These are phyloP conservation scores for Scaeva pyrastri DNA, from an alignment of 2,888 invertebrate species.

Conservation along the genomic window DNA sequence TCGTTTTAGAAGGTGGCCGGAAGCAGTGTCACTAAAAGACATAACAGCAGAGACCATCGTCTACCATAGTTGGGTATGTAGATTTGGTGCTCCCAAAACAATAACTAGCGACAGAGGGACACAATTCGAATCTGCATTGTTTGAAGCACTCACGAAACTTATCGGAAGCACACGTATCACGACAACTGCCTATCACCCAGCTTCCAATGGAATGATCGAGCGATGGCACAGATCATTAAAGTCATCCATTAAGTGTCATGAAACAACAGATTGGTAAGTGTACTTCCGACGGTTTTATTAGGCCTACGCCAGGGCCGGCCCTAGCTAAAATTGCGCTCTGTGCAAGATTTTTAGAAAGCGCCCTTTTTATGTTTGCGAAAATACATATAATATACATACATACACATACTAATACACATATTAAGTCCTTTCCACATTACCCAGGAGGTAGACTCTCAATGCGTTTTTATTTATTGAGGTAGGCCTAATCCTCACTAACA, in stretches of 20 bases:
- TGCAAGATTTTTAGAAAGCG: too few relatives aligned
- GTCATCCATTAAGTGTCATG: neutral
- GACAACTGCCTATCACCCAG: constrained; percentile 31
- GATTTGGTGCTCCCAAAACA: constrained; percentile 32
- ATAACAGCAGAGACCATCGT: constrained; percentile 33
- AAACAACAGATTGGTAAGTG: constrained; percentile 24
- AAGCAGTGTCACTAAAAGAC: constrained; percentile 43
- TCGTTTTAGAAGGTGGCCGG: constrained; percentile 44
- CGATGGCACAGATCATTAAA: constrained; percentile 36
- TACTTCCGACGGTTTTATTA: constrained; percentile 68
- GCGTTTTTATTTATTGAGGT: too few relatives aligned
- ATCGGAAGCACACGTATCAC: constrained; percentile 26
- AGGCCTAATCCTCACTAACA: too few relatives aligned
- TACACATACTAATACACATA: too few relatives aligned
- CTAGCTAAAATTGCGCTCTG: too few relatives aligned
- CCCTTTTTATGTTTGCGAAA: too few relatives aligned
- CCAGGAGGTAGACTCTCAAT: too few relatives aligned
- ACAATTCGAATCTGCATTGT: constrained; percentile 32
- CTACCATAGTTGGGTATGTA: constrained; percentile 16
- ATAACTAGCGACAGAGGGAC: constrained; percentile 38
- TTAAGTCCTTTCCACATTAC: too few relatives aligned
- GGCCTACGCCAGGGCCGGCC: too few relatives aligned
- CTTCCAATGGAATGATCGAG: constrained; percentile 39
- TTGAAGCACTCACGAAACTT: neutral
- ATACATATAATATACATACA: too few relatives aligned